These are phyloP conservation scores for Octodon degus DNA, from an alignment of 2,113 vertebrate genomes.

Conservation along the genomic window DNA sequence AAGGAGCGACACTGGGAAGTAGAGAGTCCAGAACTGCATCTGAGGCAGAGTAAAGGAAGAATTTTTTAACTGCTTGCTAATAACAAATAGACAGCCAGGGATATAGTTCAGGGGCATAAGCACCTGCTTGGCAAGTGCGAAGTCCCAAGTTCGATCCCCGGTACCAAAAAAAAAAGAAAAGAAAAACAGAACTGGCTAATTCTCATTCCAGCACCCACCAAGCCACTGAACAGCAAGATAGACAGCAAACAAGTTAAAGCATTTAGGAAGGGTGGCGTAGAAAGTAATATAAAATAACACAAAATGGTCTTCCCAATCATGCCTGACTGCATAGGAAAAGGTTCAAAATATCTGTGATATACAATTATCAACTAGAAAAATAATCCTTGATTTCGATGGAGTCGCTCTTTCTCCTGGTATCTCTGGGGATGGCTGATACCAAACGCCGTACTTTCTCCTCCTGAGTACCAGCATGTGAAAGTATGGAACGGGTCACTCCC, in stretches of 20 bases:
- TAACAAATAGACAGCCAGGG: too few species aligned
- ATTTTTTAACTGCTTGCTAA: background rate
- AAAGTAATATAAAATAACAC: background rate
- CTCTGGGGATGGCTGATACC: background rate
- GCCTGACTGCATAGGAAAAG: background rate
- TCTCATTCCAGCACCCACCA: background rate
- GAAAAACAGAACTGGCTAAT: background rate
- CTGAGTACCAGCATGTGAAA: background rate
- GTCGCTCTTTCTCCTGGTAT: background rate
- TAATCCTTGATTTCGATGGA: background rate
- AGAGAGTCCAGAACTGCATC: background rate
- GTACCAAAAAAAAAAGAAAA: too few species aligned
- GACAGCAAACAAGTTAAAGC: constrained; percentile 35
- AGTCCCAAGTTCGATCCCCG: too few species aligned
- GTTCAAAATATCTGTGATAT: background rate
- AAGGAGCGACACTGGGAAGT: background rate
- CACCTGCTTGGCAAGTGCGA: too few species aligned
- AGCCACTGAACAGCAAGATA: background rate
- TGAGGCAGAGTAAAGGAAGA: background rate
- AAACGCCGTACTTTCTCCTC: background rate
- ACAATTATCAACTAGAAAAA: constrained; percentile 7
- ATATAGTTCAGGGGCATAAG: too few species aligned
- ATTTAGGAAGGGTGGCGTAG: background rate
- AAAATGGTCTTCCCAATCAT: background rate
- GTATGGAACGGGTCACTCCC: background rate